phyloP scores from a whole-genome alignment of 2,113 vertebrate genomes.

The Panurus biarmicus region DNA sequence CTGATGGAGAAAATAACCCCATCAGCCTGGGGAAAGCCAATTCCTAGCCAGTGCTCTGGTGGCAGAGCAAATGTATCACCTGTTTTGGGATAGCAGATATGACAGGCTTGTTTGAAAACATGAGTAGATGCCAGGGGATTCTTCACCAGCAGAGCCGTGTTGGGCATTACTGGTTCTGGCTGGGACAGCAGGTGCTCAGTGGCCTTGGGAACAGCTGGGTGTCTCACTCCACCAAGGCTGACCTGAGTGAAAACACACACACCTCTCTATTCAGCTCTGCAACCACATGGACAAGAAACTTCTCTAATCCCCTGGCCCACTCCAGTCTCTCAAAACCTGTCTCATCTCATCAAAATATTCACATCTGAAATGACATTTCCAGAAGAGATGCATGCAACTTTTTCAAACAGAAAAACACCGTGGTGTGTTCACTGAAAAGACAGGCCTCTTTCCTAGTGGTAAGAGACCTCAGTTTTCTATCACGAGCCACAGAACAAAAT shows the following conservation, averaged over 20 bases:
- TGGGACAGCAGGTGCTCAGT: constrained; percentile 18
- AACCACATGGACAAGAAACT: background rate
- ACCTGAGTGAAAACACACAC: background rate
- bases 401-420: background rate
- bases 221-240: constrained; percentile 28
- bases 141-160: constrained; percentile 87
- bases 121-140: constrained; percentile 86
- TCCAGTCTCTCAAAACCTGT: background rate
- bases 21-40: background rate
- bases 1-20: constrained; percentile 50
- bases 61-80: constrained; percentile 66
- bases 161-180: constrained; percentile 64
- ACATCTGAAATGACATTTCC: background rate
- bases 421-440: background rate
- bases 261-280: background rate
- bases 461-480: background rate
- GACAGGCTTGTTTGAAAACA: constrained; percentile 88
- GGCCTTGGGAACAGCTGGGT: constrained; percentile 26
- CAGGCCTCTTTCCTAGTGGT: background rate
- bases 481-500: background rate
- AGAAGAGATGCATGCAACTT: background rate
- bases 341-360: background rate
- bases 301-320: background rate
- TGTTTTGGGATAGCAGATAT: constrained; percentile 88
- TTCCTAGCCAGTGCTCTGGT: background rate